phyloP scores from a whole-genome alignment of 2,888 invertebrate species.

The Hirtodrosophila trivittata region DNA sequence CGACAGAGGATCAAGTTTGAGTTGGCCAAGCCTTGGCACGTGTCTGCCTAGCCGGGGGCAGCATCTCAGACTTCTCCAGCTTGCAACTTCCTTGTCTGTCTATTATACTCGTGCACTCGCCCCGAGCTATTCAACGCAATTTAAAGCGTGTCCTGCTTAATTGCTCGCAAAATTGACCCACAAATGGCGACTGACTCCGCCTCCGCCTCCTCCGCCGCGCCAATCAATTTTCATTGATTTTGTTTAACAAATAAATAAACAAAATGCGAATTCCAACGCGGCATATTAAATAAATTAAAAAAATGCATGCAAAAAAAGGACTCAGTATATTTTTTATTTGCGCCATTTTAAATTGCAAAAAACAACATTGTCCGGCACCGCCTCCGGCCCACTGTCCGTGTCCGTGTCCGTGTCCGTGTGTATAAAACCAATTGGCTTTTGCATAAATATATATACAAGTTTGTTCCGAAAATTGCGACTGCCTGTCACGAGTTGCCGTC shows the following conservation, averaged over 20 bases:
- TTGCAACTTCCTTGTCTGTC: too few species aligned
- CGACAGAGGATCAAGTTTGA: conserved; percentile 60
- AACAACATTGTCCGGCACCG: not conserved
- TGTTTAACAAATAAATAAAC: conserved; percentile 59
- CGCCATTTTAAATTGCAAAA: conserved; percentile 19
- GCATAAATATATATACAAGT: conserved; percentile 52
- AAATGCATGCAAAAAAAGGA: too few species aligned
- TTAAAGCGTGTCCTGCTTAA: conserved; percentile 57
- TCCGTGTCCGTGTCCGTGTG: too few species aligned
- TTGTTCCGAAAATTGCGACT: conserved; percentile 24
- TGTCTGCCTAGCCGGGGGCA: conserved; percentile 46
- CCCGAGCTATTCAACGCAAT: not conserved
- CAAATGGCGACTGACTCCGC: conserved; percentile 28
- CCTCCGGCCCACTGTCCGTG: too few species aligned
- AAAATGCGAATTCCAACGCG: conserved; percentile 17
- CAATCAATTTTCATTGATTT: conserved; percentile 55
- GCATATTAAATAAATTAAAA: not conserved
- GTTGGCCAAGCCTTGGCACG: conserved; percentile 60
- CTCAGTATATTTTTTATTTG: conserved; percentile 9
- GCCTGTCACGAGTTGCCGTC: conserved; percentile 46
- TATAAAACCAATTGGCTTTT: conserved; percentile 59
- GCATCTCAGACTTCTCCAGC: not conserved
- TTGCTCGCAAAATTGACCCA: conserved; percentile 66
- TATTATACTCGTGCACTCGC: too few species aligned
- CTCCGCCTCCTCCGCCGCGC: too few species aligned